Evolutionary conservation across 2,113 vertebrate species (phyloP), one percentile per base, ranked within the genome.

Genomic region (Hydrolagus affinis): DNA sequence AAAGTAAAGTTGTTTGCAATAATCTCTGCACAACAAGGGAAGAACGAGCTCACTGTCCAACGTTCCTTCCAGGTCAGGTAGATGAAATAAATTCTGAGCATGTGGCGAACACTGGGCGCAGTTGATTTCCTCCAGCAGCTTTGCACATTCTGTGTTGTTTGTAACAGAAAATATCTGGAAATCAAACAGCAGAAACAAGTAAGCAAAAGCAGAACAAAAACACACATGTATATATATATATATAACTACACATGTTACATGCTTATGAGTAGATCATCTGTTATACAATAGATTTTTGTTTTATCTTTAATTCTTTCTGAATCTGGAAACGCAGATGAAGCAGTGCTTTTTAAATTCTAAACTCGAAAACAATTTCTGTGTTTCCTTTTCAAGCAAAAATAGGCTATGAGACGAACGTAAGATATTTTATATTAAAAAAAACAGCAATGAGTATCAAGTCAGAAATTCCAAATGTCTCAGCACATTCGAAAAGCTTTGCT

Each of bases 1-100:
- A 88, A 98, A 99, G 93, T 98, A 99, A 94, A 99, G 96, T 90
- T 98, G 96, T 87, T 96, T 95, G 93, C 98, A 99, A 94, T 98
- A 99, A 90, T 97, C 96, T 90, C 95, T 95, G 94, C 98, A 99
- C 90, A 99, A 92, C 85, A 94, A 92, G 1, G 98, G 98, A 90
- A 99, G 94, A 85, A 89, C 92, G 75, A 96, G 93, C 86, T 97
- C 96, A 90, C 92, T 95, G 89, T 95, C 95, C 90, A 95, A 89
- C 87, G 91, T 90, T 85, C 95, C 95, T 85, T 94, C 93, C 90
- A 92, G 94, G 89, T 96, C 95, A 88, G 93, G 90, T 89, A 96
- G 91, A 89, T 93, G 93, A 93, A 98, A 98, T 86, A 99, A 93
- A 91, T 94, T 95, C 94, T 98, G 98, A 90, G 97, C 95, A 0